These are phyloP conservation scores for Allophyes oxyacanthae DNA, from an alignment of 2,888 invertebrate genomes.

Conservation along the genomic window DNA sequence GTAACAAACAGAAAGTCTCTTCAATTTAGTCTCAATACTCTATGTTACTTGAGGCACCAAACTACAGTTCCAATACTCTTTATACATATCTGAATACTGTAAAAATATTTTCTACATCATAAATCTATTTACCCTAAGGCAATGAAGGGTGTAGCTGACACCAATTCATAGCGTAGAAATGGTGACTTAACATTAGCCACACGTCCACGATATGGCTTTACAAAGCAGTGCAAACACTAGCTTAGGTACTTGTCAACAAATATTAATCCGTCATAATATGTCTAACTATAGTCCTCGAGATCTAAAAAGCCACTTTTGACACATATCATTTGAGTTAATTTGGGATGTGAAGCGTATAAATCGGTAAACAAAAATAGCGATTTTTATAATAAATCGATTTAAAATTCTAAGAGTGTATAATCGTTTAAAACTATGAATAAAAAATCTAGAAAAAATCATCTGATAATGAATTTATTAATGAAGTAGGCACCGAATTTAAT, in stretches of 20 bases:
- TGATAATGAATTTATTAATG: no score
- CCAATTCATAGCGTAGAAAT: slow-evolving; percentile 9
- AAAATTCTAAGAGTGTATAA: no score
- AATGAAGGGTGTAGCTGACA: slow-evolving; percentile 41
- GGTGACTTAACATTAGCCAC: slow-evolving; percentile 30
- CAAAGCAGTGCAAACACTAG: slow-evolving; percentile 16
- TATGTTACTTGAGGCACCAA: slow-evolving; percentile 43
- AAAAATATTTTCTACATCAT: slow-evolving; percentile 32
- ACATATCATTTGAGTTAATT: no score
- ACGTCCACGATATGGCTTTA: slow-evolving; percentile 17
- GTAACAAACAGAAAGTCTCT: slow-evolving; percentile 13
- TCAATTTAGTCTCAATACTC: slow-evolving; percentile 43
- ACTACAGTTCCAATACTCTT: slow-evolving; percentile 38
- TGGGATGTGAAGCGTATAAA: no score
- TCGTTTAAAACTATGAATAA: no score
- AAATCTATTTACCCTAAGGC: slow-evolving; percentile 37
- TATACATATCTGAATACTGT: slow-evolving; percentile 40
- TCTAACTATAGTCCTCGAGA: no score
- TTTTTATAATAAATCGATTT: no score
- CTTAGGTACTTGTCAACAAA: slow-evolving; percentile 4
- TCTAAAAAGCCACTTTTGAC: no score
- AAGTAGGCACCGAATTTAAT: no score
- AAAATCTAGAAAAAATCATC: no score
- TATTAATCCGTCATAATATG: background rate
- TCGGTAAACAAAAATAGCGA: no score